Conservation (phyloP, 2,888 invertebrate genomes). For the Catotricha subobsoleta region DNA sequence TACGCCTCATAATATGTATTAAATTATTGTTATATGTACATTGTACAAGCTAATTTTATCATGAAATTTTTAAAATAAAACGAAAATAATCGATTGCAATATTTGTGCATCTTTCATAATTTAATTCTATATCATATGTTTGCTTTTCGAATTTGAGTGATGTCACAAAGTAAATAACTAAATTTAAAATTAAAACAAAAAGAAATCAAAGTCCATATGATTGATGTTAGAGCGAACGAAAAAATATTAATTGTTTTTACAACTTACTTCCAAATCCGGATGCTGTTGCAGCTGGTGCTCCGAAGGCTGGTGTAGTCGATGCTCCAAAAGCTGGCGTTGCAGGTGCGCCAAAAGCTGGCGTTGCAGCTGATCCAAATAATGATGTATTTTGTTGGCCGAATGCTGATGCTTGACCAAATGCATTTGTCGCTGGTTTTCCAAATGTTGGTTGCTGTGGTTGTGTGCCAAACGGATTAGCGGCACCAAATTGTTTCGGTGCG, state of each 20-base stretch:
- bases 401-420: slow-evolving; percentile 48
- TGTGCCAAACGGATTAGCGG: slow-evolving; percentile 22
- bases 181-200: too few relatives aligned
- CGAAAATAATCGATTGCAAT: too few relatives aligned
- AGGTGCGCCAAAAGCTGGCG: too few relatives aligned
- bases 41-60: too few relatives aligned
- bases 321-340: slow-evolving; percentile 43
- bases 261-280: slow-evolving; percentile 25
- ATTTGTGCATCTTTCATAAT: too few relatives aligned
- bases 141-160: too few relatives aligned
- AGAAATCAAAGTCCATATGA: too few relatives aligned
- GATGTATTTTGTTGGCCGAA: slow-evolving; percentile 41
- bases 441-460: slow-evolving; percentile 33
- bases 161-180: too few relatives aligned
- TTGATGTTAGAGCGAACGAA: not conserved
- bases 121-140: too few relatives aligned
- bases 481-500: slow-evolving; percentile 29
- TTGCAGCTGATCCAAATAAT: slow-evolving; percentile 38
- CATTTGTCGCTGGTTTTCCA: slow-evolving; percentile 39
- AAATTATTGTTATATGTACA: too few relatives aligned
- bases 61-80: too few relatives aligned
- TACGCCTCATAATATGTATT: too few relatives aligned
- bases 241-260: not conserved
- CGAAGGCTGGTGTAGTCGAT: slow-evolving; percentile 44
- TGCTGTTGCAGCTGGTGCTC: slow-evolving; percentile 34